Evolutionary conservation across 2,113 vertebrate genomes (phyloP), one percentile per base, ranked within the genome.

Genomic region (Ursus arctos): DNA sequence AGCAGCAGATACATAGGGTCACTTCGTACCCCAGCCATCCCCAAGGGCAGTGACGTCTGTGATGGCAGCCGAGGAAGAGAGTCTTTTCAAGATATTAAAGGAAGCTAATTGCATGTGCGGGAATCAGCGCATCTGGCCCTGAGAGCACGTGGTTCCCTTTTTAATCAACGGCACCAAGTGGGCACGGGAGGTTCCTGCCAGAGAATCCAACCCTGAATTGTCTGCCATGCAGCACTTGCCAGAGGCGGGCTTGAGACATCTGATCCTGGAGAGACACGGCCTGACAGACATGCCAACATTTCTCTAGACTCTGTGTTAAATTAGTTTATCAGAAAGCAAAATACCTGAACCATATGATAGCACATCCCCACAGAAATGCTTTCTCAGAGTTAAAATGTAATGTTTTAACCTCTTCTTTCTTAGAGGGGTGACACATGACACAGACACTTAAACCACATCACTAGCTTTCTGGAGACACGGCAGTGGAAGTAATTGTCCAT

Each of bases 251-350:
- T 94, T 8, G 53, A 22, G 86, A 88, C 76, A 31, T 86, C 80
- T 47, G 80, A 96, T 81, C 1, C 69, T 33, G 49, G 80, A 95
- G 67, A 76, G 26, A 76, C 0, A 11, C 67, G 3, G 11, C 43
- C 74, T 77, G 28, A 59, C 51, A 96, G 80, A 53, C 22, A 15
- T 5, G 31, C 71, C 87, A 84, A 61, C 79, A 13, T 95, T 92
- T 84, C 96, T 95, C 89, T 51, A 90, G 83, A 82, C 79, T 91
- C 65, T 19, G 0, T 33, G 79, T 89, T 55, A 90, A 96, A 94
- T 96, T 95, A 94, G 92, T 94, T 97, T 87, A 95, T 97, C 96
- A 95, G 94, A 92, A 85, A 91, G 87, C 71, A 88, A 94, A 97
- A n/a, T 47, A 69, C 53, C 71, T 47, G 63, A 90, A 92, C 63